Percentiles rank a stretch among this genome's conserved stretches.
phyloP scores from a whole-genome alignment of 2,888 invertebrate species.

The Timema podura region DNA sequence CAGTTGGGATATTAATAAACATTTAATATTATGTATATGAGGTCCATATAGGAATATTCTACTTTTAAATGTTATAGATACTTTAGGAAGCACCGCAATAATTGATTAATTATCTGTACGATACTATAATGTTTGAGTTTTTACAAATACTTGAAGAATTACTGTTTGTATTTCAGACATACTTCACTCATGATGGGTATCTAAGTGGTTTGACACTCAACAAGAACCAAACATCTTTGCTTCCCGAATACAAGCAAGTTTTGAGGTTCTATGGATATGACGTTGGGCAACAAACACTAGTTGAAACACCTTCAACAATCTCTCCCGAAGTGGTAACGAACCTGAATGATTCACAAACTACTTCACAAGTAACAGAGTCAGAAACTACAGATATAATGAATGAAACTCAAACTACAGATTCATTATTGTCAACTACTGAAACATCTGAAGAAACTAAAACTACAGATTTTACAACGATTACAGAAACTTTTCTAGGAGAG shows the following conservation, averaged over 20 bases:
- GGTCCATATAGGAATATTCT: too few species aligned
- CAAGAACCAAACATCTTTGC: constrained; percentile 71
- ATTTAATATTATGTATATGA: too few species aligned
- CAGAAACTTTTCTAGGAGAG: too few species aligned
- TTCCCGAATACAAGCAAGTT: constrained; percentile 67
- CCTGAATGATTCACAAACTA: constrained; percentile 30
- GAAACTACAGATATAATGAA: constrained; percentile 21
- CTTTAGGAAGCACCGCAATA: too few species aligned
- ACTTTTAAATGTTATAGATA: too few species aligned
- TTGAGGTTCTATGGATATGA: constrained; percentile 79
- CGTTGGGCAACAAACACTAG: constrained; percentile 46
- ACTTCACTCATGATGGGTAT: constrained; percentile 79
- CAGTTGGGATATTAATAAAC: too few species aligned
- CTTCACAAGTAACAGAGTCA: constrained; percentile 19
- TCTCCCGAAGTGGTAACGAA: constrained; percentile 31
- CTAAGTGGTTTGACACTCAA: constrained; percentile 75
- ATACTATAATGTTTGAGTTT: too few species aligned
- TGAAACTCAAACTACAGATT: constrained; percentile 28
- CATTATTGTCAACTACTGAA: constrained; percentile 14
- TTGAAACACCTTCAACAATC: constrained; percentile 12
- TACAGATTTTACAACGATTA: too few species aligned
- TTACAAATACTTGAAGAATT: neutral
- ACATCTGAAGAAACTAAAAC: too few species aligned
- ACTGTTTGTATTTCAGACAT: constrained; percentile 57
- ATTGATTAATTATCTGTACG: too few species aligned